Evolutionary conservation across 2,113 vertebrate genomes (phyloP), one percentile per base, ranked within the genome.

Genomic region (Triplophysa dalaica): DNA sequence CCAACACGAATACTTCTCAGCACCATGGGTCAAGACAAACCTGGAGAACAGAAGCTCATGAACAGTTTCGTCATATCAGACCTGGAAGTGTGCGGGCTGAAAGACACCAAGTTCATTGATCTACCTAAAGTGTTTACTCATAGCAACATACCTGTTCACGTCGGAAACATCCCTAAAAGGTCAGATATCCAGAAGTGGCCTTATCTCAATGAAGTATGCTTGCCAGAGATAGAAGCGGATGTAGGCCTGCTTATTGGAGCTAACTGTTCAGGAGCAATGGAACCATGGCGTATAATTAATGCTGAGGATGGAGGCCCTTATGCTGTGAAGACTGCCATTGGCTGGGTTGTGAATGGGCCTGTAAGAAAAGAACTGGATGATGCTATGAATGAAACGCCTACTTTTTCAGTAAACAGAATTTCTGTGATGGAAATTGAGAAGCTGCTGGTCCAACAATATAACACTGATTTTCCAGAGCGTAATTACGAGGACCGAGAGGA

Each of bases 391-490:
- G 11, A 45, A 45, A 45, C 43, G 43, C 43, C 43, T 45, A 45
- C 43, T 11, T 45, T 45, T 45, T 9, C 43, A 45, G 43, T 45
- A 45, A 45, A 62, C 56, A 41, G 65, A 19, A 62, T 76, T 24
- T 75, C 79, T 4, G 13, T 81, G 22, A 41, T 26, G n/a, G 69
- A 81, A 21, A 75, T 65, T 43, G 79, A 69, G 29, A 48, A 70
- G 62, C 60, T 81, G 22, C 60, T 81, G 21, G 29, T 84, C 22
- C 67, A 84, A n/a, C 73, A 84, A 16, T 77, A 78, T 13, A 77
- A 81, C 12, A 60, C 73, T 22, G 82, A 80, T 63, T 78, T 78
- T 77, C 74, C 78, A 54, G 82, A 84, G 41, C 38, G 41, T 16
- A 33, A 66, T 2, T 70, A 78, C 13, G 69, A 84, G 3, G 60